These are phyloP conservation scores for Protaetia brevitarsis DNA, from an alignment of 1,140 invertebrate species.

Conservation along the genomic window DNA sequence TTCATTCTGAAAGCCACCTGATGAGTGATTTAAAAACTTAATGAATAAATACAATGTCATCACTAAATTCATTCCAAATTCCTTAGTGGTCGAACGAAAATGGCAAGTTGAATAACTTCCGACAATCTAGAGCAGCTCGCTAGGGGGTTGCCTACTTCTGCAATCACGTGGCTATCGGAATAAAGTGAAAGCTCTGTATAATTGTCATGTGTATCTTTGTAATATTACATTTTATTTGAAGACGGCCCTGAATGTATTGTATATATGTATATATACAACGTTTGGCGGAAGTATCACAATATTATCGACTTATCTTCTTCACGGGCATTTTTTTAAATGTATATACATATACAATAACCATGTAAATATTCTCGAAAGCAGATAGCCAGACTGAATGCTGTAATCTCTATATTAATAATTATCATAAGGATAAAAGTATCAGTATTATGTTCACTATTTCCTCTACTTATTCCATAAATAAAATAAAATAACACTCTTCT, in stretches of 20 bases:
- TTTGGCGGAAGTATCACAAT: conserved; percentile 6
- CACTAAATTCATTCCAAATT: too few species aligned
- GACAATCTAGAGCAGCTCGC: too few species aligned
- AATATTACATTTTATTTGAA: neutral
- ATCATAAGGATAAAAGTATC: neutral
- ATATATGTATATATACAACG: conserved; percentile 9
- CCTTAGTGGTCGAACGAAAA: too few species aligned
- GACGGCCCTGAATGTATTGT: neutral
- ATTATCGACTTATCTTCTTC: neutral
- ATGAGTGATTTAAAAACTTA: too few species aligned
- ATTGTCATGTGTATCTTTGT: neutral
- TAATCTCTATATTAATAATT: neutral
- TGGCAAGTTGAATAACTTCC: too few species aligned
- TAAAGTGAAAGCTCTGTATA: too few species aligned
- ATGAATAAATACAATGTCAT: too few species aligned
- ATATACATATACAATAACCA: neutral
- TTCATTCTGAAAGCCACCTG: too few species aligned
- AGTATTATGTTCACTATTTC: neutral
- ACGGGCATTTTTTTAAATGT: too few species aligned
- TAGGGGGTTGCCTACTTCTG: too few species aligned
- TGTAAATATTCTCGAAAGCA: neutral
- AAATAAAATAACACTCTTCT: conserved; percentile 2
- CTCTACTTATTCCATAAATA: neutral
- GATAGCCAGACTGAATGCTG: too few species aligned
- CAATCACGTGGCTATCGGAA: too few species aligned